These are phyloP conservation scores for Aeoliscus strigatus DNA, from an alignment of 2,797 vertebrate genomes.

Conservation along the genomic window DNA sequence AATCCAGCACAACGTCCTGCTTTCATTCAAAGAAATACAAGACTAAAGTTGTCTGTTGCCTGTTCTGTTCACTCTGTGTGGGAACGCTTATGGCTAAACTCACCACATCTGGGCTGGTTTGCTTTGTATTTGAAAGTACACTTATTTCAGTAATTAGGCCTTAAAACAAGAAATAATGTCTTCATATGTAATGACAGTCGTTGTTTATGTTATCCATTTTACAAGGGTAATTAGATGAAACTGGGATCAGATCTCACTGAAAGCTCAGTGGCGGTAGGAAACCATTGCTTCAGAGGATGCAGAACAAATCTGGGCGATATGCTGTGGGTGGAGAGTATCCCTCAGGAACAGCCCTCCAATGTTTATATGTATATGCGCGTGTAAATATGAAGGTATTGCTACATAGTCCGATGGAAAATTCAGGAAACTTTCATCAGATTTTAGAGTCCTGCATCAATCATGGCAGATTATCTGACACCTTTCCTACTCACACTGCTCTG, in stretches of 20 bases:
- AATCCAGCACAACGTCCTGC: constrained; percentile 19
- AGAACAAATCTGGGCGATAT: too few relatives aligned
- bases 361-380: neutral
- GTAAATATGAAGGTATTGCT: neutral
- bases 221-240: constrained; percentile 62
- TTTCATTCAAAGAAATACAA: constrained; percentile 30
- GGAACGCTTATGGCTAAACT: constrained; percentile 41
- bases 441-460: constrained; percentile 63
- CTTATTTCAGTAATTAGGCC: constrained; percentile 65
- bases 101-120: constrained; percentile 59
- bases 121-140: constrained; percentile 57
- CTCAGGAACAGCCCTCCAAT: constrained; percentile 1
- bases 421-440: constrained; percentile 59
- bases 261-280: constrained; percentile 36
- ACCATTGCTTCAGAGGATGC: too few relatives aligned
- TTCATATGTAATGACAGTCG: constrained; percentile 40
- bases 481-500: constrained; percentile 61
- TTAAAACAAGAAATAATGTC: constrained; percentile 59
- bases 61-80: constrained; percentile 28
- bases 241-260: constrained; percentile 40
- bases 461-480: constrained; percentile 66
- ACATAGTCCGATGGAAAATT: constrained; percentile 27
- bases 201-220: constrained; percentile 65
- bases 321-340: constrained; percentile 6
- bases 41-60: too few relatives aligned